Base-by-base conservation (phyloP, 2,888 invertebrate species). In the Mimachlamys varia region DNA sequence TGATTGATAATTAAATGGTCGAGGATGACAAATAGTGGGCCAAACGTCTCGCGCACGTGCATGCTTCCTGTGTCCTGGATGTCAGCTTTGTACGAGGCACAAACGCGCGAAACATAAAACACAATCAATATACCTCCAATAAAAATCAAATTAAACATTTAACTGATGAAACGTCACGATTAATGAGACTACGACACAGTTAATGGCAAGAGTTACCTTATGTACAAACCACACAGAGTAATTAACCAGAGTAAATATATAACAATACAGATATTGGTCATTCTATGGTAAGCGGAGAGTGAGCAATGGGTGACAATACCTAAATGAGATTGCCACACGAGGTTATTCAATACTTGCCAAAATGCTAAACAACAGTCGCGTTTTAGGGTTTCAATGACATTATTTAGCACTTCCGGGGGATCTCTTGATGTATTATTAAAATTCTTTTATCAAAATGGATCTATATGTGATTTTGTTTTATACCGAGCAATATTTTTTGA, bases 1-100 rank as follows among this genome's bases (percentile, higher is more conserved):
- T 33, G 33, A 76, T 76, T 76, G 76, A 33, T 76, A 76, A 76
- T 76, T 76, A 76, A 76, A 76, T 33, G 33, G 33, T 76, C 76
- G 22, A 5, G 76, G 76, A 76, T 76, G 27, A 76, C 76, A 76
- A 76, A 76, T 76, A 76, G 76, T 15, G 33, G 76, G 2, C 33
- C 76, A 33, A 15, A 76, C 76, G 76, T 76, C 76, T 33, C 1
- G 27, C 13, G 76, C 76, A 76, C 76, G 76, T 76, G 76, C 76
- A 10, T 0, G 76, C 76, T 76, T 76, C 76, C 76, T 76, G 76
- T 27, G 76, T 33, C 33, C 33, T 12, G 33, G 76, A 76, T 10
- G 76, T 33, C 76, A 33, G 76, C 76, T 7, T 76, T 76, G 76
- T 76, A 76, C 13, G 76, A 12, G 76, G 33, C 22, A 76, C 76